Evolutionary conservation across 2,888 invertebrate species (phyloP).

Genomic region (Steromphala cineraria): DNA sequence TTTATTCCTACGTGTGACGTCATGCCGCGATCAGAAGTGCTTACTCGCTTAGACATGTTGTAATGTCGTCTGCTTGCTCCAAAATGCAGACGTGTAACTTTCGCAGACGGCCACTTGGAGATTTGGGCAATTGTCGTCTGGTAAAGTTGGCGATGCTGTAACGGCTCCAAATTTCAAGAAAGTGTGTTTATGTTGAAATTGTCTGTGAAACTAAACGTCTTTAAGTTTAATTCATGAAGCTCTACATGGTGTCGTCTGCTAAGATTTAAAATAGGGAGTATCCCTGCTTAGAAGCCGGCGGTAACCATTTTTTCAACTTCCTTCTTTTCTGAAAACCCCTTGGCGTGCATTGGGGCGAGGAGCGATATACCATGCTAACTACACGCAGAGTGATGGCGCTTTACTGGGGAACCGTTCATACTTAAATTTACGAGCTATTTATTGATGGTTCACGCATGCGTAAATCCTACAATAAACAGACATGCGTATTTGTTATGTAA

Average conservation of each 20-base stretch:
- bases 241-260: conserved; percentile 3
- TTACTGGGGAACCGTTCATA: neutral
- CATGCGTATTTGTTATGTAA: neutral
- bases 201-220: conserved; percentile 17
- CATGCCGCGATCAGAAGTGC: neutral
- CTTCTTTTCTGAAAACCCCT: neutral
- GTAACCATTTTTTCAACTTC: neutral
- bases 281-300: neutral
- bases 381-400: neutral
- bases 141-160: neutral
- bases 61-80: conserved; percentile 6
- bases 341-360: neutral
- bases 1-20: too few relatives aligned
- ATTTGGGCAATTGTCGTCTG: neutral
- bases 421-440: conserved; percentile 15
- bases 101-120: conserved; percentile 14
- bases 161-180: neutral
- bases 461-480: conserved; percentile 14
- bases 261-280: neutral
- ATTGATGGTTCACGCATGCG: conserved; percentile 15
- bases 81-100: conserved; percentile 10
- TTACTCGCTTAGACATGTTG: conserved; percentile 17
- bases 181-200: conserved; percentile 17
- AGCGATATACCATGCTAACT: conserved; percentile 2
- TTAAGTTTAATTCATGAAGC: conserved; percentile 12